phyloP scores from a whole-genome alignment of 2,888 invertebrate species.

The Microctonus brassicae region DNA sequence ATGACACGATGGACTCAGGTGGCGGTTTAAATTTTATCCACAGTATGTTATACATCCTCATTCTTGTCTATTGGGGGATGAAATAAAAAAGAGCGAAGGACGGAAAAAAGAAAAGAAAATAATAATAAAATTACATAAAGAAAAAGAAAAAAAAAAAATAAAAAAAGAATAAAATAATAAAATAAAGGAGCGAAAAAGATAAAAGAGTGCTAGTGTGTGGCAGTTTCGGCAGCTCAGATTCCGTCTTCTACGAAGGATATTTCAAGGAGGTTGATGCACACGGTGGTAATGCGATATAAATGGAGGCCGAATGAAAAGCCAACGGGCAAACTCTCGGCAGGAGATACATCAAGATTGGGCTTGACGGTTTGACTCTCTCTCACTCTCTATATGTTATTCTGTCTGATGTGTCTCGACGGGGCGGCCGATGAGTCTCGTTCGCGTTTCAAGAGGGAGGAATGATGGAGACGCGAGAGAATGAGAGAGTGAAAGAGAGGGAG shows the following conservation, averaged over 20 bases:
- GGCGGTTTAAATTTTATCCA: no score
- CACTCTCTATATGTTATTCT: not conserved
- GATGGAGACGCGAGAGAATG: slow-evolving; percentile 9
- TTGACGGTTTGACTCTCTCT: slow-evolving; percentile 62
- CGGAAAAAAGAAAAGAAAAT: not conserved
- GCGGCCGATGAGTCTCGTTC: slow-evolving; percentile 20
- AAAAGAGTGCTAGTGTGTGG: slow-evolving; percentile 8
- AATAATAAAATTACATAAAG: not conserved
- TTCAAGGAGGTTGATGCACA: slow-evolving; percentile 49
- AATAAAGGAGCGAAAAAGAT: not conserved
- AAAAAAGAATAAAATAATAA: slow-evolving; percentile 6
- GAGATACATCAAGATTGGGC: slow-evolving; percentile 67
- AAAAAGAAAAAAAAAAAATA: no score
- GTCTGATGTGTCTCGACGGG: slow-evolving; percentile 19
- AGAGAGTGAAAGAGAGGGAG: not conserved
- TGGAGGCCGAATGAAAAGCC: slow-evolving; percentile 60
- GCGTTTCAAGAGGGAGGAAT: slow-evolving; percentile 22
- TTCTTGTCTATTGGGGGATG: not conserved
- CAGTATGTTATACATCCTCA: no score
- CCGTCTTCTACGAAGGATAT: slow-evolving; percentile 53
- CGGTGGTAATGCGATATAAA: slow-evolving; percentile 63
- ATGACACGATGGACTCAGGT: no score
- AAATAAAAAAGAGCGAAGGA: not conserved
- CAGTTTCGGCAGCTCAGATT: slow-evolving; percentile 48
- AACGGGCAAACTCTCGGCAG: slow-evolving; percentile 51